Base-by-base conservation (phyloP, 92 coral and sea anemone genomes). In the Heliopora coerulea region DNA sequence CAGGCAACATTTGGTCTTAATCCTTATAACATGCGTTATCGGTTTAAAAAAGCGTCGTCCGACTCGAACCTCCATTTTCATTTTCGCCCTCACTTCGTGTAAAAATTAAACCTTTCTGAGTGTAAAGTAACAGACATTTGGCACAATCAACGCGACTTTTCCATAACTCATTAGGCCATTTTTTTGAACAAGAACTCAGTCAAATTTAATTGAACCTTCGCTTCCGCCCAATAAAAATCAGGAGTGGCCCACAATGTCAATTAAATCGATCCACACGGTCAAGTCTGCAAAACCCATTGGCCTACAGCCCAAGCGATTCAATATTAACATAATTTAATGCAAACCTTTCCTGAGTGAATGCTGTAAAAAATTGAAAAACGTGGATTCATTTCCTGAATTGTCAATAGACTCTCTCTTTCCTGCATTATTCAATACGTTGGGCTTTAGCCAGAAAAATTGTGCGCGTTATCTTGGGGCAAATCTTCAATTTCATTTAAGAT, bases 251-350 rank as follows among this genome's bases (percentile, higher is more conserved):
- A 59, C 13, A 67, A 67, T 67, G 58, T 44, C 58, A 67, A 67
- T 67, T 67, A 67, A 46, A 35, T 14, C 52, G 19, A 49, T 6
- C 70, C 70, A 63, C 70, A 49, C 49, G 49, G 58, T 59, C 74
- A 46, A 67, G 74, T 67, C 27, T 67, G 37, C 41, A 67, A 48
- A 58, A 35, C 27, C 74, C 20, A 67, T 67, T 44, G 74, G 39
- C 33, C 54, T 48, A 67, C 74, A 48, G 58, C 40, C n/a, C 58
- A 49, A 49, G 39, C 48, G 54, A 44, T 44, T 67, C 58, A 67
- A 67, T 67, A 67, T 67, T 67, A 67, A 67, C 74, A 67, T 56
- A 37, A 49, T 35, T 44, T 67, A 67, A 67, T 67, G 37, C 58
- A 35, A 30, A 67, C 59, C 41, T 49, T 17, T 30, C 17, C 14